Base-by-base conservation (phyloP, 2,797 vertebrate genomes). In the Stomatorhinus walkeri region DNA sequence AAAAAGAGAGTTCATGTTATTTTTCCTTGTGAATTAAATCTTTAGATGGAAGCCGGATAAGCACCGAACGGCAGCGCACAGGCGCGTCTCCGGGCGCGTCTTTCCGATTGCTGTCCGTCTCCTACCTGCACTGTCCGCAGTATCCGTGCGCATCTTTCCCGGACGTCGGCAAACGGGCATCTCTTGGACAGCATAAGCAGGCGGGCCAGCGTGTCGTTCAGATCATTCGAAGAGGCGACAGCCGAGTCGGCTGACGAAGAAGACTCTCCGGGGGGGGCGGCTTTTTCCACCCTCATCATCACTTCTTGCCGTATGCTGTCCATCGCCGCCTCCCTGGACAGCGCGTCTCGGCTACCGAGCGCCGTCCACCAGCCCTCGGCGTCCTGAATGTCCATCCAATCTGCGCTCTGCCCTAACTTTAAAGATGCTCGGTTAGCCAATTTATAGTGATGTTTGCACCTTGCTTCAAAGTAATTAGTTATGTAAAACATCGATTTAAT, bases 151-250 rank as follows among this genome's bases (percentile, higher is more conserved):
- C 96, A 97, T 90, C 93, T 96, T 91, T 96, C 94, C 90, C 95
- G 95, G 90, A 99, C 96, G 36, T 99, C 97, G 91, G 95, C 93
- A 91, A 97, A 98, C 51, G 98, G 98, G 90, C 98, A 98, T 10
- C 96, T 95, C 92, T 94, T 97, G 94, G 98, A 96, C 1, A 99
- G 96, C 97, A 98, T 97, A 86, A 99, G 97, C 88, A 99, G 94
- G 0, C 96, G 97, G 61, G 96, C 97, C 91, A 99, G 94, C 90
- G 95, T 93, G 91, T 93, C 93, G 85, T 97, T 97, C 92, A 99
- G 93, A 46, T 96, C 96, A 40, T 94, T 95, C 90, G 90, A 88
- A 24, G 87, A 40, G 43, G 91, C 90, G 89, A 90, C 89, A 54
- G 88, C 90, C 0, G 88, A 90, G 10, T 92, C 91, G 1, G 90